phyloP scores from a whole-genome alignment of 2,888 invertebrate species.

The Nesidiocoris tenuis region DNA sequence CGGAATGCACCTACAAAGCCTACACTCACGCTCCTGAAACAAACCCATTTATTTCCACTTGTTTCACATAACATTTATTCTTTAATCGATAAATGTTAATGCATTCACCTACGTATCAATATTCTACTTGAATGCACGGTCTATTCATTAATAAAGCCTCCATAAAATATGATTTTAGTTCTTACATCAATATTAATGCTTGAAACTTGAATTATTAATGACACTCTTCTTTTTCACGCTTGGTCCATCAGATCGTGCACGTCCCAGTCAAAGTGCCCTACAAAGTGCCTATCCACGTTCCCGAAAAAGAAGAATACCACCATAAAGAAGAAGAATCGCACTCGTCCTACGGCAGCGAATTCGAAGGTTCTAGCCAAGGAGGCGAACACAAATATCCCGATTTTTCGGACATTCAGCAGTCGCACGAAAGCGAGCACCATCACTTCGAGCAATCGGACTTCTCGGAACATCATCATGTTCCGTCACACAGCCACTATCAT shows the following conservation, averaged over 20 bases:
- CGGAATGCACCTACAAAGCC: too few relatives aligned
- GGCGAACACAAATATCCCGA: background rate
- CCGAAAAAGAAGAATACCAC: slow-evolving; percentile 3
- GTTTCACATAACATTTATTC: too few relatives aligned
- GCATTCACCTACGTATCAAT: too few relatives aligned
- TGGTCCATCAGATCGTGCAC: slow-evolving; percentile 12
- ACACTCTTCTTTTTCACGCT: too few relatives aligned
- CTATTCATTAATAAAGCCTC: too few relatives aligned
- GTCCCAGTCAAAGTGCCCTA: slow-evolving; percentile 25
- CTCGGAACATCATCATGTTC: background rate
- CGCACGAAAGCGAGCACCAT: background rate
- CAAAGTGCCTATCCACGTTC: slow-evolving; percentile 28
- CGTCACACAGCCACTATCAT: background rate
- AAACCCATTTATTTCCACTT: too few relatives aligned
- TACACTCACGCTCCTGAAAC: too few relatives aligned
- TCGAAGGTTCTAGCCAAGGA: background rate
- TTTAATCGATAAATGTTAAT: too few relatives aligned
- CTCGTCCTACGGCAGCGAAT: slow-evolving; percentile 16
- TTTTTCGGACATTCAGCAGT: background rate
- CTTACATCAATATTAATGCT: too few relatives aligned
- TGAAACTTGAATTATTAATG: too few relatives aligned
- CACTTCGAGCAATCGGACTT: background rate
- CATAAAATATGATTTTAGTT: too few relatives aligned
- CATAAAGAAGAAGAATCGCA: slow-evolving; percentile 21
- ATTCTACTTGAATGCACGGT: too few relatives aligned